Evolutionary conservation across 2,797 vertebrate genomes (phyloP).

Genomic region (Phrynocephalus vlangalii): DNA sequence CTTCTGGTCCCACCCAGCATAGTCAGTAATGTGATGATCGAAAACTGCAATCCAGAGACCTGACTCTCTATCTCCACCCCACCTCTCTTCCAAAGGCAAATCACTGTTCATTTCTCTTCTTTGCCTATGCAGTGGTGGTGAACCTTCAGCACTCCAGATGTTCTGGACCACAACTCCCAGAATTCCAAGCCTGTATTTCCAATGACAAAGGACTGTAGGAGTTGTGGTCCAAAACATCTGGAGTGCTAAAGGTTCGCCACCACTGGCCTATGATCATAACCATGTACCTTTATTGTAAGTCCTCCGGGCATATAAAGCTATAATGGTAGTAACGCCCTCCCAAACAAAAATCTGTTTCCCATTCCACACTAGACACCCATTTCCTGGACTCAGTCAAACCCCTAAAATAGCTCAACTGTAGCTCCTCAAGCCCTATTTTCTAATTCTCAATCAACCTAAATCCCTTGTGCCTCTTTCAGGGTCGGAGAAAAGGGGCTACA

Average conservation of each 20-base stretch:
- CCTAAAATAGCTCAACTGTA: neutral
- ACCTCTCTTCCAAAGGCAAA: neutral
- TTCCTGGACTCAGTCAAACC: neutral
- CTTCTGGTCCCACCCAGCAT: neutral
- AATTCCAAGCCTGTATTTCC: too few relatives aligned
- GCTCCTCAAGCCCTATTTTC: neutral
- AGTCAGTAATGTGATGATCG: neutral
- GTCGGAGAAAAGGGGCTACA: neutral
- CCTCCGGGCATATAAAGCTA: neutral
- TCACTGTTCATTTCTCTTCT: neutral
- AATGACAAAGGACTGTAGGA: too few relatives aligned
- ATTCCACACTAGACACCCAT: neutral
- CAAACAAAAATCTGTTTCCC: neutral
- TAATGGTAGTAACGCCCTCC: too few relatives aligned
- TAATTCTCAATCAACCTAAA: neutral
- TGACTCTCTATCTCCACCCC: neutral
- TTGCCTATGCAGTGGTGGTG: too few relatives aligned
- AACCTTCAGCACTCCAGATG: too few relatives aligned
- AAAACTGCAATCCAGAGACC: neutral
- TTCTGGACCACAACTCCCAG: too few relatives aligned
- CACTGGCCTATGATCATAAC: too few relatives aligned
- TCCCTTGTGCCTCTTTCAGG: neutral
- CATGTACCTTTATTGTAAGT: neutral
- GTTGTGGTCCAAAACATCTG: too few relatives aligned
- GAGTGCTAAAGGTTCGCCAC: too few relatives aligned